phyloP scores from a whole-genome alignment of 2,113 vertebrate species.

The Toxotes chatareus region DNA sequence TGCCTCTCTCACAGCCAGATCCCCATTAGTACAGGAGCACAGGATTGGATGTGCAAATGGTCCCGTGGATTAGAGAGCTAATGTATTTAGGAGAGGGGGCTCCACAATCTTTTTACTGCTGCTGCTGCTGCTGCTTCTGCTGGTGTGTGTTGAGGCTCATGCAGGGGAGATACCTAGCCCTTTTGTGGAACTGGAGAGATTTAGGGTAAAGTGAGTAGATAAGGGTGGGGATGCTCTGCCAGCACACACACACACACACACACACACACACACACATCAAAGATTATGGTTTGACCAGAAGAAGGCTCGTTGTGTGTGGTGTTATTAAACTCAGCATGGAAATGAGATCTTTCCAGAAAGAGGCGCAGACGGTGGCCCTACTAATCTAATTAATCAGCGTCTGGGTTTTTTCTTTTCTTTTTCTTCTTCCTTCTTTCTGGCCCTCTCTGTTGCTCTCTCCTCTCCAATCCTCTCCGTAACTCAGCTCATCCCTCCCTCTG shows the following conservation, averaged over 20 bases:
- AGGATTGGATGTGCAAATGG: slow-evolving; percentile 92
- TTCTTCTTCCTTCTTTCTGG: slow-evolving; percentile 42
- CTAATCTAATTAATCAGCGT: slow-evolving; percentile 82
- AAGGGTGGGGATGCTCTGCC: slow-evolving; percentile 54
- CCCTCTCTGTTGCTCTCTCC: slow-evolving; percentile 15
- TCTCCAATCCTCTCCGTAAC: slow-evolving; percentile 18
- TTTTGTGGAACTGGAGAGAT: slow-evolving; percentile 74
- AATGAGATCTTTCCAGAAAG: slow-evolving; percentile 78
- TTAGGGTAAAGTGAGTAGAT: slow-evolving; percentile 79
- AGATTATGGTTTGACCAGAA: slow-evolving; percentile 51
- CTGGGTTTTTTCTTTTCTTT: slow-evolving; percentile 59
- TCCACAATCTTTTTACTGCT: slow-evolving; percentile 76
- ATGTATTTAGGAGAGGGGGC: slow-evolving; percentile 85
- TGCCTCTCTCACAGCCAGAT: slow-evolving; percentile 80
- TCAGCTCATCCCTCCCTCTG: slow-evolving; percentile 7
- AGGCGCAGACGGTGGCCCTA: slow-evolving; percentile 59
- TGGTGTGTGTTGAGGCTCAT: slow-evolving; percentile 59
- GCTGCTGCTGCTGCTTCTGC: slow-evolving; percentile 57
- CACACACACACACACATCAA: slow-evolving; percentile 48
- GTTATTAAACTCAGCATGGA: slow-evolving; percentile 79
- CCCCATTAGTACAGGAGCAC: slow-evolving; percentile 84
- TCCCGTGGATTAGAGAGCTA: slow-evolving; percentile 85
- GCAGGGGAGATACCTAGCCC: slow-evolving; percentile 68
- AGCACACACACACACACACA: background rate
- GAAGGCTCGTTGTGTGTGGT: slow-evolving; percentile 38